Evolutionary conservation across 2,888 invertebrate species (phyloP), one percentile per base, ranked within the genome.

Genomic region (Sesia bembeciformis): DNA sequence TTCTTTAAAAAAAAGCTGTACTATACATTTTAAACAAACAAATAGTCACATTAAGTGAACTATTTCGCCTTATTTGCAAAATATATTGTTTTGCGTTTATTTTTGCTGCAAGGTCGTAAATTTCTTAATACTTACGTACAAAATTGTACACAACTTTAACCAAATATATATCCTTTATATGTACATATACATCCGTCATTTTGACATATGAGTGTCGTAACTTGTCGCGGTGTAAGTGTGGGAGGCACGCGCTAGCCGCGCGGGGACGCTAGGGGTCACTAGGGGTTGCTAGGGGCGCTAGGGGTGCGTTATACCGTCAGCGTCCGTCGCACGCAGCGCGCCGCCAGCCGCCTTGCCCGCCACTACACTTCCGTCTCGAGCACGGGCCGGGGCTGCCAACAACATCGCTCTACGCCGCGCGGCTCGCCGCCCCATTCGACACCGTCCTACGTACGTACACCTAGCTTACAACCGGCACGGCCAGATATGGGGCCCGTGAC

Each of bases 281-380:
- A 52, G 39, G 50, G 6, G 42, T 42, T n/a, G n/a, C n/a, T n/a
- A n/a, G 39, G 50, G 50, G 39, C 46, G 50, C 50, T 50, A 50
- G 53, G 64, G 63, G 68, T 67, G 70, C 65, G 70, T 50, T 62
- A 78, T 86, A 87, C 87, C 88, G 87, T 85, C 65, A 77, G 88
- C 81, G 83, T 89, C 86, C 90, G 87, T 71, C 78, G 90, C 75
- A 76, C 82, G 80, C 81, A 84, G 82, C 85, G 86, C 74, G 77
- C 73, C 67, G 79, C 74, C 81, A 79, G 82, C 79, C 84, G 84
- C 85, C 84, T 87, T 85, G 86, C 79, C 86, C 88, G 85, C 88
- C 85, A 83, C 90, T 89, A 89, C 84, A 89, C 90, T 78, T 90
- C 90, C 60, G 89, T 90, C 89, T 89, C 90, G 78, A 89, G 80